Evolutionary conservation across 2,888 invertebrate species (phyloP).

Genomic region (Drosophila prolongata): DNA sequence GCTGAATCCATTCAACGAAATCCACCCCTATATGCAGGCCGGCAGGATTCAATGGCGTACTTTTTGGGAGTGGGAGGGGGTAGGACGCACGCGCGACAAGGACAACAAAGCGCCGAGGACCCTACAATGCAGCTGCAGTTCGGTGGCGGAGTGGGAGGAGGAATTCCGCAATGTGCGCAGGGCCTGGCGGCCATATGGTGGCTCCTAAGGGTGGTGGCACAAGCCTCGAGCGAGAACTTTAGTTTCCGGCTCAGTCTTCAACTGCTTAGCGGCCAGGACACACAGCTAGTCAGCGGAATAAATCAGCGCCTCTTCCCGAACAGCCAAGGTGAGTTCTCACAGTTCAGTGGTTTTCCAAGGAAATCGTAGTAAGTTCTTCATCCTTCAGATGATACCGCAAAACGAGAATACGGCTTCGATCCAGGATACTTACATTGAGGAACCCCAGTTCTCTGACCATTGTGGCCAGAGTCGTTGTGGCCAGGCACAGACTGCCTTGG

Average conservation of each 20-base stretch:
- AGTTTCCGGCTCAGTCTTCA: constrained; percentile 64
- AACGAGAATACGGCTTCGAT: constrained; percentile 24
- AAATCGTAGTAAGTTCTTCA: background rate
- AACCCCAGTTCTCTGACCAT: background rate
- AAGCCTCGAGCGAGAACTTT: constrained; percentile 47
- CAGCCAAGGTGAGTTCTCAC: constrained; percentile 7
- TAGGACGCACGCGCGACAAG: constrained; percentile 31
- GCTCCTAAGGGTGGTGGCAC: constrained; percentile 45
- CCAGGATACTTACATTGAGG: constrained; percentile 9
- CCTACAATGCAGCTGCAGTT: constrained; percentile 58
- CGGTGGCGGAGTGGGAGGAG: constrained; percentile 48
- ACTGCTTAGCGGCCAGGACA: constrained; percentile 55
- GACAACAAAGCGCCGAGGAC: constrained; percentile 42
- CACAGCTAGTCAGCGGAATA: constrained; percentile 53
- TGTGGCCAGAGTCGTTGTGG: constrained; percentile 59
- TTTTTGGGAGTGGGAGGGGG: constrained; percentile 5
- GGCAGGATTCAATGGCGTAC: constrained; percentile 29
- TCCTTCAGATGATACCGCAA: constrained; percentile 58
- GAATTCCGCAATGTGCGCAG: constrained; percentile 76
- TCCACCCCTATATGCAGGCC: constrained; percentile 36
- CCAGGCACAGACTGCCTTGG: constrained; percentile 48
- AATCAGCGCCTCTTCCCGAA: constrained; percentile 31
- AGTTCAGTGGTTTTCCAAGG: background rate
- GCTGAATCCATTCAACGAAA: constrained; percentile 46
- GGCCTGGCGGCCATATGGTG: constrained; percentile 69